Percentiles rank a stretch among this genome's conserved stretches.
These are phyloP conservation scores for Gnathonemus longibarbis DNA, from an alignment of 2,113 vertebrate genomes.

Conservation along the genomic window DNA sequence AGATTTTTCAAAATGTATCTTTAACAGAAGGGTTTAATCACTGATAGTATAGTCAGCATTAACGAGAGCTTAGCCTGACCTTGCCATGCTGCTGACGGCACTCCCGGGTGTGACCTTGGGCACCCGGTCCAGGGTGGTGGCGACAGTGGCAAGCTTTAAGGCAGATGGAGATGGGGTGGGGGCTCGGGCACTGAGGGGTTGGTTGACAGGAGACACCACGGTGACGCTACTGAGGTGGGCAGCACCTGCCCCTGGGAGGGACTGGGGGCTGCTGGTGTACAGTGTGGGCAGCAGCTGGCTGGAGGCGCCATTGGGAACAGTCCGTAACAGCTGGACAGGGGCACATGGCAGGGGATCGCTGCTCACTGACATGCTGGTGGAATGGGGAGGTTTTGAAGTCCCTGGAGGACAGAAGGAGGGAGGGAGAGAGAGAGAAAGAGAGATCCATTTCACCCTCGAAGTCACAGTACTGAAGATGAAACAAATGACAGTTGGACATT, in stretches of 20 bases:
- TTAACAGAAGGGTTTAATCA: background rate
- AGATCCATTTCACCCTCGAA: background rate
- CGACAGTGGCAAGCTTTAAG: slow-evolving; percentile 89
- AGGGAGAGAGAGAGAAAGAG: background rate
- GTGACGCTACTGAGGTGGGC: slow-evolving; percentile 79
- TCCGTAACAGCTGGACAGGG: slow-evolving; percentile 71
- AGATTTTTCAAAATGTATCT: background rate
- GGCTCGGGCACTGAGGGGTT: slow-evolving; percentile 75
- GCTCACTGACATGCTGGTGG: slow-evolving; percentile 72
- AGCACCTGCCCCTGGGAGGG: slow-evolving; percentile 69
- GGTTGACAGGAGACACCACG: slow-evolving; percentile 79
- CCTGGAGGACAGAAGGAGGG: slow-evolving; percentile 49
- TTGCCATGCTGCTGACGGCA: slow-evolving; percentile 79
- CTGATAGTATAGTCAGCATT: background rate
- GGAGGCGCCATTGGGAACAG: slow-evolving; percentile 60
- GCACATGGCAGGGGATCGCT: slow-evolving; percentile 69
- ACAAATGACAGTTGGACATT: background rate
- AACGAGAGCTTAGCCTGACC: slow-evolving; percentile 42
- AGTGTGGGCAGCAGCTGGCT: slow-evolving; percentile 73
- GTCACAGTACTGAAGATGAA: background rate
- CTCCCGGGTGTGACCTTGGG: slow-evolving; percentile 83
- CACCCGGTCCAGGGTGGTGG: slow-evolving; percentile 82
- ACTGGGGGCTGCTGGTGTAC: slow-evolving; percentile 72
- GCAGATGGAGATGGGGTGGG: slow-evolving; percentile 81
- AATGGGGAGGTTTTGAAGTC: slow-evolving; percentile 73